Percentiles rank a stretch among this genome's conserved stretches.
phyloP scores from a whole-genome alignment of 2,113 vertebrate genomes.

The Elaphurus davidianus region DNA sequence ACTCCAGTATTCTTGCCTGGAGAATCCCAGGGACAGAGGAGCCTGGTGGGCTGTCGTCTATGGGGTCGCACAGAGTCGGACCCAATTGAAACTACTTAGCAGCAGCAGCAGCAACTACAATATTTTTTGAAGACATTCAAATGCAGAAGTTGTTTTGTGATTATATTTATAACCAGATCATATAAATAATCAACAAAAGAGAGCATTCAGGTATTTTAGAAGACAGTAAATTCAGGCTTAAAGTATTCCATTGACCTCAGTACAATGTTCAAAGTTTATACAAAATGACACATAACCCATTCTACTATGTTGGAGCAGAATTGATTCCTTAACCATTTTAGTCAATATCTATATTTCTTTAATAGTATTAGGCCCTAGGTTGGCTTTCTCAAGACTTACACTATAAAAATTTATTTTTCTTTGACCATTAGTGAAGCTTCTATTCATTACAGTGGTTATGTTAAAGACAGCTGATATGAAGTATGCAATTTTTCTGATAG shows the following conservation, averaged over 20 bases:
- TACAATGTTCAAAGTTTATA: background rate
- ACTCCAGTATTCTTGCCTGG: background rate
- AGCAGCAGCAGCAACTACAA: background rate
- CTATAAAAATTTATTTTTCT: background rate
- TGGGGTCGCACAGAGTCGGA: background rate
- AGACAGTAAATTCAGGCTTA: background rate
- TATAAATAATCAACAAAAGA: background rate
- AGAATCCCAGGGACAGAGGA: background rate
- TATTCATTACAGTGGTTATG: background rate
- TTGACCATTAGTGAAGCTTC: background rate
- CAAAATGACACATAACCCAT: background rate
- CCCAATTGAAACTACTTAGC: accelerated
- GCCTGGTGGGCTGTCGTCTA: accelerated
- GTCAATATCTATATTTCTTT: background rate
- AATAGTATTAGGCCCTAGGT: background rate
- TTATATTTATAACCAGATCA: background rate
- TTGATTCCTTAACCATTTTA: background rate
- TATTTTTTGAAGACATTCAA: background rate
- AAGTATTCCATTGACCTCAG: background rate
- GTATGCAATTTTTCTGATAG: too few species aligned
- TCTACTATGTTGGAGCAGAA: background rate
- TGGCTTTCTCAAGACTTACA: background rate
- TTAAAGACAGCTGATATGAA: background rate
- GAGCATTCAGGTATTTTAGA: background rate
- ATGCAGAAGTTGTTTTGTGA: background rate